Evolutionary conservation across 1,140 invertebrate genomes (phyloP), one percentile per base, ranked within the genome.

Genomic region (Paraescarpia echinospica): DNA sequence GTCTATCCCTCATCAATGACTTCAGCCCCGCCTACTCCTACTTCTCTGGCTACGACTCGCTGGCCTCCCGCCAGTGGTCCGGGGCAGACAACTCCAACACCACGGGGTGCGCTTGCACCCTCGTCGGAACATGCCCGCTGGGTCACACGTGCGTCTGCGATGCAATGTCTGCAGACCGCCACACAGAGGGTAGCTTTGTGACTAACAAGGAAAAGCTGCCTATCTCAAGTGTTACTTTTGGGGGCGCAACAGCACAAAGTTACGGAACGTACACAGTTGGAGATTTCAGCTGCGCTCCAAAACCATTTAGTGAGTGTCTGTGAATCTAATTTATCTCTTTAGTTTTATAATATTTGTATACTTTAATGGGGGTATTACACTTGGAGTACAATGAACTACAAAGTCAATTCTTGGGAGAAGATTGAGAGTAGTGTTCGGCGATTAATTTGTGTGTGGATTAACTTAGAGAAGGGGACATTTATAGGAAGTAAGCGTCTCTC

Each of bases 91-190:
- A 93, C 48, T 90, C 93, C 35, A 34, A 92, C 77, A 88, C 41
- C 1, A 91, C 77, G 5, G 95, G 94, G 0, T 95, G 95, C 92
- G 93, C 94, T 0, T 95, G 95, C 91, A 90, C 91, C 0, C 31
- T 94, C 2, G 93, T 94, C 34, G 92, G 91, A 18, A 95, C 94
- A 0, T 95, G 95, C 93, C 93, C 93, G 0, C 90, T 92, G 0
- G 92, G 91, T 22, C 41, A 92, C 31, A 92, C 90, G 2, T 95
- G 95, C 93, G 93, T 94, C 35, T 95, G 95, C 93, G 94, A 95
- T 92, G 92, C 93, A 33, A 93, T 92, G 92, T 93, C 93, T 0
- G n/a, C 92, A 1, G 92, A 93, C 92, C 41, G 34, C 35, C 92
- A 90, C 35, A 51, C 77, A 59, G 95, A 95, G 33, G 92, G 93